Evolutionary conservation across 2,888 invertebrate species (phyloP).

Genomic region (Odontocolon sp.): DNA sequence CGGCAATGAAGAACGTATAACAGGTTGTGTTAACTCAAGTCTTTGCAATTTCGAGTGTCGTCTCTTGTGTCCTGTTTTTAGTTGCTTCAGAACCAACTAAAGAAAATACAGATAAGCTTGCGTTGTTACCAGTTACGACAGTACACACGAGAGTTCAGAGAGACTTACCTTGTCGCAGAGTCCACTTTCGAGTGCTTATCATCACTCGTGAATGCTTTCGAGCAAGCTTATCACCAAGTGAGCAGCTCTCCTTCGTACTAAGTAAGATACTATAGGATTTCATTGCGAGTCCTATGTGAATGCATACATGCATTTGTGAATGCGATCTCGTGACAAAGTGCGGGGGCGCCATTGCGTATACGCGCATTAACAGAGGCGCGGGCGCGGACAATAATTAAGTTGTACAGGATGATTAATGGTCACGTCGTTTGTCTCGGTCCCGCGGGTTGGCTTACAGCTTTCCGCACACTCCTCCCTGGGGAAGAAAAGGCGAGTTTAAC

Average conservation of each 20-base stretch:
- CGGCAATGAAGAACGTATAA: too few relatives aligned
- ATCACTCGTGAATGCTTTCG: too few relatives aligned
- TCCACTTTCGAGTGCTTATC: too few relatives aligned
- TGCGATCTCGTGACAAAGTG: background rate
- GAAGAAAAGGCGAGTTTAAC: slow-evolving; percentile 40
- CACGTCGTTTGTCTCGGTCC: slow-evolving; percentile 54
- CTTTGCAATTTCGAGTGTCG: too few relatives aligned
- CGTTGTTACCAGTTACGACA: too few relatives aligned
- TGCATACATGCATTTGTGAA: background rate
- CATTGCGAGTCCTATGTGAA: background rate
- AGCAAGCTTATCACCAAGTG: too few relatives aligned
- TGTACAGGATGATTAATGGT: slow-evolving; percentile 71
- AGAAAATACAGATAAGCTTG: too few relatives aligned
- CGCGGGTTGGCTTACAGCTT: slow-evolving; percentile 44
- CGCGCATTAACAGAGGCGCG: slow-evolving; percentile 54
- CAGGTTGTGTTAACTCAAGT: too few relatives aligned
- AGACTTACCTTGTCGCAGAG: too few relatives aligned
- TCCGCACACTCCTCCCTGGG: slow-evolving; percentile 42
- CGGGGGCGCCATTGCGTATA: slow-evolving; percentile 32
- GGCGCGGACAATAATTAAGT: slow-evolving; percentile 71
- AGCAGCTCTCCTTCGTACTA: background rate
- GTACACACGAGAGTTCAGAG: too few relatives aligned
- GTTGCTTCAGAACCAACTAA: too few relatives aligned
- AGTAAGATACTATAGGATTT: background rate
- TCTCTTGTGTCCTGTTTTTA: too few relatives aligned